Evolutionary conservation across 2,797 vertebrate genomes (phyloP).

Genomic region (Enteromius unitaeniatus): DNA sequence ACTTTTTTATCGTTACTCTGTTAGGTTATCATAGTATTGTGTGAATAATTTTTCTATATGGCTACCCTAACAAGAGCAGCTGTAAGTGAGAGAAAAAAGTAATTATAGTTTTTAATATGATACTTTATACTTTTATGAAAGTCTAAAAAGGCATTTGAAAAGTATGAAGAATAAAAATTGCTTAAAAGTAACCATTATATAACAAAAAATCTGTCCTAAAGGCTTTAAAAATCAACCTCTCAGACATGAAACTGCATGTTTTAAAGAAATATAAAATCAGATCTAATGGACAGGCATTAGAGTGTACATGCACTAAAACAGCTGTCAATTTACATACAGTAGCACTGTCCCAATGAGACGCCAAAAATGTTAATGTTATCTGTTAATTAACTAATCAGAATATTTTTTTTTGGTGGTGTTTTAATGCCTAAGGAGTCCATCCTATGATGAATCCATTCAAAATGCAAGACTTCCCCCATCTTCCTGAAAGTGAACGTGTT

Average conservation of each 20-base stretch:
- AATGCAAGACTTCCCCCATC: background rate
- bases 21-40: background rate
- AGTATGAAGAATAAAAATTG: background rate
- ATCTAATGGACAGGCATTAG: background rate
- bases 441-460: background rate
- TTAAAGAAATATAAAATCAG: background rate
- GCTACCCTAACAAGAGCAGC: no score
- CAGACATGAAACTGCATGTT: background rate
- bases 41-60: no score
- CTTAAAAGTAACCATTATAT: background rate
- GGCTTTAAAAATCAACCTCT: background rate
- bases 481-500: background rate
- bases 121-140: background rate
- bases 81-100: no score
- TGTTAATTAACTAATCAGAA: background rate
- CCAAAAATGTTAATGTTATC: no score
- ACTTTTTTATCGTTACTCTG: background rate
- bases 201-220: background rate
- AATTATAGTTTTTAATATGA: background rate
- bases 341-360: background rate
- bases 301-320: background rate
- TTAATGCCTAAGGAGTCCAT: conserved; percentile 12
- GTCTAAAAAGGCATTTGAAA: background rate
- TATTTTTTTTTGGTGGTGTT: background rate
- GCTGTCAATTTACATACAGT: background rate